Base-by-base conservation (phyloP, 2,113 vertebrate species). In the Lasiurus borealis region DNA sequence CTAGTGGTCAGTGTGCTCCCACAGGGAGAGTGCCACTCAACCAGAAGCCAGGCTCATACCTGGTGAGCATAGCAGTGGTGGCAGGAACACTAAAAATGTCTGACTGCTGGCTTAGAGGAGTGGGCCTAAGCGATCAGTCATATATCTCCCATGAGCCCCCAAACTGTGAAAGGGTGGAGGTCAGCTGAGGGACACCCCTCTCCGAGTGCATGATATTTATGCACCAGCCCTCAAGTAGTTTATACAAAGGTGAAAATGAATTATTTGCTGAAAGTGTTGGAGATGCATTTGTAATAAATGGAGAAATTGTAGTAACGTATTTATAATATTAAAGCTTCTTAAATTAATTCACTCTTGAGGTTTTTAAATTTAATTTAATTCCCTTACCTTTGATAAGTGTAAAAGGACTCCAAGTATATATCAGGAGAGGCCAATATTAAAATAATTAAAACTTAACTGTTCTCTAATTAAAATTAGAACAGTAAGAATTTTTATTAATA, bases 331-430 rank as follows among this genome's bases (percentile, higher is more conserved):
- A 77, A 95, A 59, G 1, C 23, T 81, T 66, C 27, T 46, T 36
- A 85, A 89, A 78, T 94, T 76, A 78, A 93, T 68, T 69, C 25
- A 77, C 69, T 44, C 18, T 62, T 48, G 46, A 57, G 68, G 2
- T 88, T 95, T 95, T 82, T 84, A n/a, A 89, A 85, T 77, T 90
- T 57, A 86, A 23, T 10, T 77, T 82, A 94, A 71, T 80, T 94
- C 48, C 23, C 5, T 6, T 59, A 88, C 76, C 25, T 84, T 85
- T 72, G 10, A 36, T 80, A 90, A 52, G 52, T 94, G 15, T 64
- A 77, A 87, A 93, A 91, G 6, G 8, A 6, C 5, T 94, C 95
- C 29, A 91, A 73, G 31, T 84, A 92, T 52, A 88, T 93, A 19
- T 66, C 50, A 87, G 34, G 80, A 91, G 52, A 94, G 23, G 18